phyloP scores from a whole-genome alignment of 2,113 vertebrate genomes.

The Passerina amoena region DNA sequence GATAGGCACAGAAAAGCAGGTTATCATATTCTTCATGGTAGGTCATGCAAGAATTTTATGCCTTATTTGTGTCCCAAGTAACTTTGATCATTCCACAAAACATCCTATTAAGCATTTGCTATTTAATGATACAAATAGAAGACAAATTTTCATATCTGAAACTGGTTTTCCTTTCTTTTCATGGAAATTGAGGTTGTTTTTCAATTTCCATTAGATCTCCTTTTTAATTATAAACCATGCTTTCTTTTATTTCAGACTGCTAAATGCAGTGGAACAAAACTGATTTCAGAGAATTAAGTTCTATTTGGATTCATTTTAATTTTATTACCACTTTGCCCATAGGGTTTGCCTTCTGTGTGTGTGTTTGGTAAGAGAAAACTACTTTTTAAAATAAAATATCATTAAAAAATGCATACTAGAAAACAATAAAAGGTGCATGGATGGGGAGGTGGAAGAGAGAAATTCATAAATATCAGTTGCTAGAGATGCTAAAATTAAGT shows the following conservation, averaged over 20 bases:
- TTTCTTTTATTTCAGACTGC: slow-evolving; percentile 6
- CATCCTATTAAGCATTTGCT: background rate
- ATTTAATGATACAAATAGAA: background rate
- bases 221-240: background rate
- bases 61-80: background rate
- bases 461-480: background rate
- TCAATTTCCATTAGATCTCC: background rate
- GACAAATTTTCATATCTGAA: background rate
- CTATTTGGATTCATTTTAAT: slow-evolving; percentile 38
- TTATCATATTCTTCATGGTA: background rate
- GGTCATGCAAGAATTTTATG: accelerated
- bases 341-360: background rate
- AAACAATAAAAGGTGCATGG: background rate
- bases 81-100: background rate
- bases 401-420: background rate
- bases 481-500: background rate
- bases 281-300: slow-evolving; percentile 35
- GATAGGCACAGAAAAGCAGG: background rate
- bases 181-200: background rate
- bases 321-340: background rate
- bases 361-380: background rate
- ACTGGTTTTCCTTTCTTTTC: background rate
- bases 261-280: slow-evolving; percentile 45
- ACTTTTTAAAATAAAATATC: background rate
- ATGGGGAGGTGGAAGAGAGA: background rate